These are phyloP conservation scores for Asteroscopus sphinx DNA, from an alignment of 2,888 invertebrate genomes.

Conservation along the genomic window DNA sequence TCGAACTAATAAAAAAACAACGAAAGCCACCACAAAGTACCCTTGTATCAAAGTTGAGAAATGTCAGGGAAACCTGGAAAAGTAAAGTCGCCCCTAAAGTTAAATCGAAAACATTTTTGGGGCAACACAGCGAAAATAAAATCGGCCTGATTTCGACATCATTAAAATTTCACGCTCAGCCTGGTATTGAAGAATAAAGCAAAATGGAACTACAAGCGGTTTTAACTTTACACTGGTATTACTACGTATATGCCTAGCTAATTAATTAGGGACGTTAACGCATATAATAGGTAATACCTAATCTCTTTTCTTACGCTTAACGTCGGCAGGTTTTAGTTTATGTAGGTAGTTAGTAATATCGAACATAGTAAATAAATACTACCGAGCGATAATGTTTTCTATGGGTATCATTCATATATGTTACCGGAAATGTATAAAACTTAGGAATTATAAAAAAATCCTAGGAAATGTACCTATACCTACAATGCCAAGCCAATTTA, in stretches of 20 bases:
- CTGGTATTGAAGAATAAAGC: conserved; percentile 44
- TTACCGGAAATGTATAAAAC: too few relatives aligned
- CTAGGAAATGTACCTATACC: too few relatives aligned
- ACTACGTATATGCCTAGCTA: neutral
- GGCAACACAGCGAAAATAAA: conserved; percentile 55
- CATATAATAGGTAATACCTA: too few relatives aligned
- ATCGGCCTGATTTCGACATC: conserved; percentile 56
- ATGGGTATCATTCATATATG: too few relatives aligned
- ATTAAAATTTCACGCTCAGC: conserved; percentile 65
- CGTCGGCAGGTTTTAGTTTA: too few relatives aligned
- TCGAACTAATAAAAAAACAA: neutral
- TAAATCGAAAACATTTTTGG: conserved; percentile 47
- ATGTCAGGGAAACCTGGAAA: conserved; percentile 22
- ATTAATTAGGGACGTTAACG: conserved; percentile 8
- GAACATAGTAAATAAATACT: too few relatives aligned
- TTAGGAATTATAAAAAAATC: too few relatives aligned
- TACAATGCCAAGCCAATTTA: too few relatives aligned
- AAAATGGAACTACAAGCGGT: conserved; percentile 42
- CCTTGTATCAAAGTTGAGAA: conserved; percentile 31
- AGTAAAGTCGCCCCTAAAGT: conserved; percentile 41
- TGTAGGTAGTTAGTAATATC: too few relatives aligned
- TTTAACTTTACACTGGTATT: conserved; percentile 14
- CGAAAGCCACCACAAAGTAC: conserved; percentile 4
- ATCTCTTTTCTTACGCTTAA: too few relatives aligned
- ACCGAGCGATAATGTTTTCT: too few relatives aligned